Conservation (phyloP, 2,797 vertebrate species). For the Atherinosoma microstoma region DNA sequence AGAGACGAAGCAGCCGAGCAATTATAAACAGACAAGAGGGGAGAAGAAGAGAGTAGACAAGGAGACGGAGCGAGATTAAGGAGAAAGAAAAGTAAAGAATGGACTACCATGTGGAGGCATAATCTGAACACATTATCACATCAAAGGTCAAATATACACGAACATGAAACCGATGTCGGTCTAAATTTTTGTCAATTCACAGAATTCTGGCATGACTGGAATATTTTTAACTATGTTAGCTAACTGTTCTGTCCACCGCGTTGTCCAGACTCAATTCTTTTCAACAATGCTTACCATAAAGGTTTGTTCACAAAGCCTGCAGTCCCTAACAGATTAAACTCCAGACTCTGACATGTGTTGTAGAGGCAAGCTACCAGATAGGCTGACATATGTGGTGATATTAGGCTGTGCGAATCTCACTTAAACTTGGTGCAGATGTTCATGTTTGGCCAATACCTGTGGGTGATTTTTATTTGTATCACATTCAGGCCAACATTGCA, state of each 20-base stretch:
- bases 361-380: too few relatives aligned
- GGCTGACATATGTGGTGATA: too few relatives aligned
- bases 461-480: not conserved
- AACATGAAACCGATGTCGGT: not conserved
- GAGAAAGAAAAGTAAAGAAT: conserved; percentile 13
- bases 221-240: not conserved
- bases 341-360: not conserved
- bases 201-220: not conserved
- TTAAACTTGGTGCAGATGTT: not conserved
- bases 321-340: not conserved
- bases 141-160: conserved; percentile 26
- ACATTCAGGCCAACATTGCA: too few relatives aligned
- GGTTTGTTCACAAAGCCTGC: not conserved
- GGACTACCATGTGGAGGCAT: not conserved
- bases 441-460: too few relatives aligned
- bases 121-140: conserved; percentile 23
- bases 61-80: conserved; percentile 19
- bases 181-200: too few relatives aligned
- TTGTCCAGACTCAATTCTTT: not conserved
- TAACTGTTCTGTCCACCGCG: not conserved
- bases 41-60: conserved; percentile 1
- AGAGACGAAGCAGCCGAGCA: conserved; percentile 13
- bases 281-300: not conserved
- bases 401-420: too few relatives aligned
- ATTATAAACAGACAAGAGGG: conserved; percentile 12